phyloP scores from a whole-genome alignment of 1,140 invertebrate species.

The Orius insidiosus region DNA sequence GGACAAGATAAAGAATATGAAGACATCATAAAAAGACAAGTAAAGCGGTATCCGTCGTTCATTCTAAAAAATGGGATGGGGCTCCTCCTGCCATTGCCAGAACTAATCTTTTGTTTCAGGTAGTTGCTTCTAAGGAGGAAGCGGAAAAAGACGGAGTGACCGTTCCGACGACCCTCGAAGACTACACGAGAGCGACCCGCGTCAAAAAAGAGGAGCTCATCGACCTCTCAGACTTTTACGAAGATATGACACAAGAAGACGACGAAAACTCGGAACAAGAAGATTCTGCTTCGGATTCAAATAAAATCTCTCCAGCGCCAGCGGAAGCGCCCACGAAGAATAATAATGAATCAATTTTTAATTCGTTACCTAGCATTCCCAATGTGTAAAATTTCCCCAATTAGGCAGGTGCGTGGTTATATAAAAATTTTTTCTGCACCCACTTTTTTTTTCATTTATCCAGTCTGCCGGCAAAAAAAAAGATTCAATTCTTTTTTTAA shows the following conservation, averaged over 20 bases:
- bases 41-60: conserved; percentile 11
- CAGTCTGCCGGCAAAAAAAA: no score
- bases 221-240: conserved; percentile 10
- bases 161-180: conserved; percentile 90
- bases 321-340: no score
- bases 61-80: no score
- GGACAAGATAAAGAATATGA: conserved; percentile 97
- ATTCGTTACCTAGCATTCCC: no score
- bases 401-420: no score
- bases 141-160: conserved; percentile 89
- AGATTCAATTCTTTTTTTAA: no score
- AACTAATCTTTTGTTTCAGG: conserved; percentile 37
- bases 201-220: conserved; percentile 49
- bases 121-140: conserved; percentile 76
- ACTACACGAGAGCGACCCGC: conserved; percentile 86
- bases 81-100: no score
- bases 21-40: conserved; percentile 73
- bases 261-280: conserved; percentile 7
- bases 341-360: no score
- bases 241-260: conserved; percentile 11
- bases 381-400: no score
- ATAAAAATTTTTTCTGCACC: no score
- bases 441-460: no score
- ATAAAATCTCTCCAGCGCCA: no score
- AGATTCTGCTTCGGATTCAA: neutral